phyloP scores from a whole-genome alignment of 2,888 invertebrate species.

The Gortyna flavago region DNA sequence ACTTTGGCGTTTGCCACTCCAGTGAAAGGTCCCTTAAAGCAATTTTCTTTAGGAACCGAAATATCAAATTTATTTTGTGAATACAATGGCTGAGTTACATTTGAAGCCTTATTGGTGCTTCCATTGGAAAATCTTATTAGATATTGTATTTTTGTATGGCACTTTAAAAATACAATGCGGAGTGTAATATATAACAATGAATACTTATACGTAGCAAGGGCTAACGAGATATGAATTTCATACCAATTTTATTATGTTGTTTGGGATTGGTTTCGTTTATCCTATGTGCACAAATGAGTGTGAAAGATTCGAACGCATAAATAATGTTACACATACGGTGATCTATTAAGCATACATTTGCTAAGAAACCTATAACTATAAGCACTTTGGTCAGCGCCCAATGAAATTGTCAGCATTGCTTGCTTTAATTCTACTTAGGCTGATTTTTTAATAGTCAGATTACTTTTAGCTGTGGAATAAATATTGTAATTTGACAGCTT shows the following conservation, averaged over 20 bases:
- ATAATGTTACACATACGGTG: no score
- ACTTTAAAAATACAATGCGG: slow-evolving; percentile 15
- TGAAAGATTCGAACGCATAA: not conserved
- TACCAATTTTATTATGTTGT: not conserved
- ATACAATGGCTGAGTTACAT: slow-evolving; percentile 55
- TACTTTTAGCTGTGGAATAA: no score
- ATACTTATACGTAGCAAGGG: not conserved
- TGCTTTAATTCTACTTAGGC: not conserved
- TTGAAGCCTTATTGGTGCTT: slow-evolving; percentile 45
- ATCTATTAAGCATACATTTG: not conserved
- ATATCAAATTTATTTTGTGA: slow-evolving; percentile 62
- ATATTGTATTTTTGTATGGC: slow-evolving; percentile 35
- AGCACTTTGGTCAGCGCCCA: not conserved
- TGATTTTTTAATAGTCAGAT: not conserved
- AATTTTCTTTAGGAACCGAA: slow-evolving; percentile 75
- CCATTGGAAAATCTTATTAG: slow-evolving; percentile 15
- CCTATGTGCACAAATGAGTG: not conserved
- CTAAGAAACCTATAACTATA: not conserved
- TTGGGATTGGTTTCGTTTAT: not conserved
- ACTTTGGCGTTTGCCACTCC: slow-evolving; percentile 75
- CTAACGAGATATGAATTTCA: not conserved
- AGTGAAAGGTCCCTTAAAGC: slow-evolving; percentile 80
- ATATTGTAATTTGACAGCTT: no score
- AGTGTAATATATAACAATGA: slow-evolving; percentile 8
- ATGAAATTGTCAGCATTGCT: not conserved